Evolutionary conservation across 2,888 invertebrate species (phyloP).

Genomic region (Agonopterix subpropinquella): DNA sequence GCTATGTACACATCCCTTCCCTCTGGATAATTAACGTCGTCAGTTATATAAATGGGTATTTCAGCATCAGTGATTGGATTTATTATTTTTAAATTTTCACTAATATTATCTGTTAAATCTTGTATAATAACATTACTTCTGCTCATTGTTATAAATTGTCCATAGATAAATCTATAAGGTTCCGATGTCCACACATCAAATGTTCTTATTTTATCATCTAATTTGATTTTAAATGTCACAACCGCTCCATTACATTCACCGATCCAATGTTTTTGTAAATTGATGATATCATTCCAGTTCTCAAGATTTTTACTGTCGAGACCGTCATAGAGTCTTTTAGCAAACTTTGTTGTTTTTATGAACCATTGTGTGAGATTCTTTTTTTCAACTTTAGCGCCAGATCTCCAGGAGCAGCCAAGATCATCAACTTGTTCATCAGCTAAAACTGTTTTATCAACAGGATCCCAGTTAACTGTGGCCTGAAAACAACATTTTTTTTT

Average conservation of each 20-base stretch:
- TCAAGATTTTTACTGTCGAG: constrained; percentile 79
- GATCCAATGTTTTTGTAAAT: constrained; percentile 93
- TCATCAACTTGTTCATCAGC: constrained; percentile 99
- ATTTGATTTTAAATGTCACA: constrained; percentile 78
- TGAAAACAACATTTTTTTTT: constrained; percentile 49
- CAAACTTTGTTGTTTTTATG: constrained; percentile 90
- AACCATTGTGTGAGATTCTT: constrained; percentile 96
- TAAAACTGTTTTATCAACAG: constrained; percentile 96
- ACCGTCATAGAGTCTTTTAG: constrained; percentile 82
- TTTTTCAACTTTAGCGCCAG: constrained; percentile 95
- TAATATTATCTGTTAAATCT: constrained; percentile 25
- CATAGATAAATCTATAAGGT: constrained; percentile 83
- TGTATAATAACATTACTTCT: constrained; percentile 41
- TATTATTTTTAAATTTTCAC: constrained; percentile 45
- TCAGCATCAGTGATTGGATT: constrained; percentile 82
- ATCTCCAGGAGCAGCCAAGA: constrained; percentile 95
- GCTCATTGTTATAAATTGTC: constrained; percentile 80
- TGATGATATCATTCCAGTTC: constrained; percentile 90
- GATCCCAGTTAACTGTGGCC: constrained; percentile 98
- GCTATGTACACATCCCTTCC: constrained; percentile 83
- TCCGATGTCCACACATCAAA: constrained; percentile 83
- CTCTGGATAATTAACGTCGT: constrained; percentile 77
- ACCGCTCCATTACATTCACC: constrained; percentile 88
- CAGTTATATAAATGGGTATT: constrained; percentile 80
- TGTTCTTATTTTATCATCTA: constrained; percentile 27